Evolutionary conservation across 64 coral and sea anemone species (phyloP), one percentile per base, ranked within the genome.

Genomic region (Montipora efflorescens): DNA sequence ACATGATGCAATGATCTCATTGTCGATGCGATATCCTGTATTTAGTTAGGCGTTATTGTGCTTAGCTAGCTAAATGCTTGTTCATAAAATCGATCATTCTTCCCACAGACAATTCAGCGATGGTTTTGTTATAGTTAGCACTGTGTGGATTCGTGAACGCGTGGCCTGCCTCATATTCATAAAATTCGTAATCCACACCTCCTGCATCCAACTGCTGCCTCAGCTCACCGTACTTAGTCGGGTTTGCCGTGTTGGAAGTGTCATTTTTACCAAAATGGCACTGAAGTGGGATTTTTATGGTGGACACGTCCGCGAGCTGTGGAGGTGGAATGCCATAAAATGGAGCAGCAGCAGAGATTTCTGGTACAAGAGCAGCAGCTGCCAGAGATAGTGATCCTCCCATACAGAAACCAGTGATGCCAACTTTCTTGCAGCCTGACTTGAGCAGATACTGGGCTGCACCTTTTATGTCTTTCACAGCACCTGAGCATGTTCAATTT

Each of bases 1-100:
- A 66, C 11, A 18, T 66, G 10, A 66, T 13, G 61, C 10, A 66
- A 66, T n/a, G n/a, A n/a, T 14, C 3, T 66, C 9, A 55, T 66
- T 66, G 15, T 15, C 15, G 61, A 66, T 8, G 3, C 15, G 11
- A 12, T 19, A 14, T 66, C 4, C 52, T 55, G 52, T 5, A 55
- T 55, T 55, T 55, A 55, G 52, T 55, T 5, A 4, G 77, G n/a
- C n/a, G 6, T 20, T 4, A 2, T 53, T 79, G 48, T n/a, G 19
- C 77, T 18, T 51, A 79, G 18, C 77, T 53, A 13, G 18, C 62
- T 15, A 96, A 78, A 75, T 96, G 52, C 67, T 96, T 80, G 13
- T 96, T 89, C 95, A 96, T 92, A 57, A 96, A 96, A 8, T 96
- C 90, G 53, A 96, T 92, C 95, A 96, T 96, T 67, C 95, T 80